Conservation (phyloP, 2,113 vertebrate species). For the Osmerus eperlanus region DNA sequence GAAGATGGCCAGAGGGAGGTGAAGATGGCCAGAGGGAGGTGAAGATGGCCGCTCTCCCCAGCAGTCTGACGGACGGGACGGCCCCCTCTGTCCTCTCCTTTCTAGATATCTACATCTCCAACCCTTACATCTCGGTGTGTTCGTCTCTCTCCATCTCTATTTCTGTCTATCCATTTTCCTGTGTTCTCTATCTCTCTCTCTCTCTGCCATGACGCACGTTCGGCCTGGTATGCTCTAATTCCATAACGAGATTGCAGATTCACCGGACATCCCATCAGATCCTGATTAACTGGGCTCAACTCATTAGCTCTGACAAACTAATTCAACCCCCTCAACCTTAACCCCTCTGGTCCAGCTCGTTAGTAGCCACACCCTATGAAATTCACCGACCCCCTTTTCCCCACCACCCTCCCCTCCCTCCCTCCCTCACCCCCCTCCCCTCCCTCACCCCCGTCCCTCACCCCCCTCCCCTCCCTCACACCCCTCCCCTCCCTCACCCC, state of each 20-base stretch:
- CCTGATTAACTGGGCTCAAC: slow-evolving; percentile 70
- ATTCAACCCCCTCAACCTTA: slow-evolving; percentile 41
- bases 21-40: background rate
- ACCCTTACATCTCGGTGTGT: background rate
- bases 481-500: no score
- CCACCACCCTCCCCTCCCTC: background rate
- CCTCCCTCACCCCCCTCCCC: background rate
- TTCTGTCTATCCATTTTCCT: slow-evolving; percentile 41
- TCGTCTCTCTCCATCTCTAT: slow-evolving; percentile 12
- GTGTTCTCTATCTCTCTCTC: slow-evolving; percentile 19
- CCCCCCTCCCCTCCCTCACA: no score
- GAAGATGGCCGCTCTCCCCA: background rate
- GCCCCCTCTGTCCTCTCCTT: slow-evolving; percentile 9
- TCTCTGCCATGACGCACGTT: slow-evolving; percentile 65
- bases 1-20: slow-evolving; percentile 10
- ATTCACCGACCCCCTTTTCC: slow-evolving; percentile 5
- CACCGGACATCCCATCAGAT: slow-evolving; percentile 71
- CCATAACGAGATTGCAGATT: slow-evolving; percentile 70
- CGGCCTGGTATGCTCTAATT: slow-evolving; percentile 62
- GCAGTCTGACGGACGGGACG: background rate
- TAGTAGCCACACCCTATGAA: background rate
- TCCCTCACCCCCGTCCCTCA: no score
- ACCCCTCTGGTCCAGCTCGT: background rate
- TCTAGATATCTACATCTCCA: background rate
- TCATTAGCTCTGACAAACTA: slow-evolving; percentile 69